phyloP scores from a whole-genome alignment of 1,140 invertebrate genomes.

The Lethrus apterus region DNA sequence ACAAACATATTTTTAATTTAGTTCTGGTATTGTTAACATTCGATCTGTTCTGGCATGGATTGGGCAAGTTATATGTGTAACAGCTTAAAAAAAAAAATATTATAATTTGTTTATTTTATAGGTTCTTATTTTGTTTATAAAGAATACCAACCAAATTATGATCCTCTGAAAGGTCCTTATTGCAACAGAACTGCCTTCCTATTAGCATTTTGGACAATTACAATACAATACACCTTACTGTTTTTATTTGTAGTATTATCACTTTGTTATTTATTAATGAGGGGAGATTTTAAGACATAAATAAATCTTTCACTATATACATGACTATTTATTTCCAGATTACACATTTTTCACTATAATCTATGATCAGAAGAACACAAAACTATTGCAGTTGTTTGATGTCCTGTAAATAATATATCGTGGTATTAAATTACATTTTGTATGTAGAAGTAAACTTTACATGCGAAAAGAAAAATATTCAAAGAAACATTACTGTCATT shows the following conservation, averaged over 20 bases:
- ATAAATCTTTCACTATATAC: too few relatives aligned
- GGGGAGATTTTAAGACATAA: slow-evolving; percentile 1
- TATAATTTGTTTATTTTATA: slow-evolving; percentile 22
- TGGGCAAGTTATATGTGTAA: slow-evolving; percentile 25
- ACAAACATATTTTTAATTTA: slow-evolving; percentile 28
- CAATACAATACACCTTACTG: slow-evolving; percentile 26
- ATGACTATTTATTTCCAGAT: too few relatives aligned
- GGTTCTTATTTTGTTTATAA: slow-evolving; percentile 31
- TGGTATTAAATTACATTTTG: too few relatives aligned
- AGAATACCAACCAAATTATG: slow-evolving; percentile 37
- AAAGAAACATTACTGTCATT: too few relatives aligned
- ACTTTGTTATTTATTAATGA: not conserved
- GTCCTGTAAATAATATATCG: too few relatives aligned
- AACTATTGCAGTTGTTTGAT: too few relatives aligned
- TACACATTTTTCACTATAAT: too few relatives aligned
- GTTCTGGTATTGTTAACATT: slow-evolving; percentile 22
- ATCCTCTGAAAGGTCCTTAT: slow-evolving; percentile 22
- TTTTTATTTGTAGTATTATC: not conserved
- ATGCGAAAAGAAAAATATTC: too few relatives aligned
- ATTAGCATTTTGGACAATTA: slow-evolving; percentile 36
- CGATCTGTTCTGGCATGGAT: slow-evolving; percentile 26
- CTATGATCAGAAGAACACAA: too few relatives aligned
- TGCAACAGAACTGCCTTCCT: slow-evolving; percentile 34
- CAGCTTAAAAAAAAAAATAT: not conserved
- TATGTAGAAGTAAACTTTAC: too few relatives aligned